phyloP scores from a whole-genome alignment of 2,888 invertebrate genomes.

The Pelosia muscerda region DNA sequence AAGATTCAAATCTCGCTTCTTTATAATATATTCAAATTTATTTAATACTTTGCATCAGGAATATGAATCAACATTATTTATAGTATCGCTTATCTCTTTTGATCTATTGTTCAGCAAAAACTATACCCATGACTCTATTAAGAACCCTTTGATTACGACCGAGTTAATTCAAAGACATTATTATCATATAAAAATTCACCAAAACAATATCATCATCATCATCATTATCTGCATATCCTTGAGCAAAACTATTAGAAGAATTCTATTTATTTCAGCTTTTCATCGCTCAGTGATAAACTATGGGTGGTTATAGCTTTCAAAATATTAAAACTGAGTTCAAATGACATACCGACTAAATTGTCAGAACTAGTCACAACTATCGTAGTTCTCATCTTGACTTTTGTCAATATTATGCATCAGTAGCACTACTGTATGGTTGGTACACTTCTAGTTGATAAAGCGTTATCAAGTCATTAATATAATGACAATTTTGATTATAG shows the following conservation, averaged over 20 bases:
- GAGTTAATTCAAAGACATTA: conserved; percentile 21
- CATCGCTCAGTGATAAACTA: not conserved
- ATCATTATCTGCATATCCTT: not conserved
- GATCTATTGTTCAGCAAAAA: conserved; percentile 43
- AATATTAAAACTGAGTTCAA: not conserved
- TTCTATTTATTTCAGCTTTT: not conserved
- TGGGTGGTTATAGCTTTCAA: not conserved
- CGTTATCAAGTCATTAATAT: conserved; percentile 21
- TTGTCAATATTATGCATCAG: not conserved
- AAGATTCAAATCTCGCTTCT: conserved; percentile 28
- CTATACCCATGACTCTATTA: conserved; percentile 38
- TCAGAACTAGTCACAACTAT: not conserved
- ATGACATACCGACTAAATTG: not conserved
- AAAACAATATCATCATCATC: not conserved
- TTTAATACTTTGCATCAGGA: conserved; percentile 40
- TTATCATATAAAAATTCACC: not conserved
- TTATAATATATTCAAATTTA: conserved; percentile 44
- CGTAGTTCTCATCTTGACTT: not conserved
- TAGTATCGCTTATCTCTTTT: conserved; percentile 30
- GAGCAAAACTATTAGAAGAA: not conserved
- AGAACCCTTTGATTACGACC: conserved; percentile 36
- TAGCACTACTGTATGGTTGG: not conserved
- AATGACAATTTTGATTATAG: conserved; percentile 16
- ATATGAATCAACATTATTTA: conserved; percentile 44
- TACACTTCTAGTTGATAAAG: conserved; percentile 9